These are phyloP conservation scores for Blastobasis adustella DNA, from an alignment of 2,888 invertebrate genomes.

Conservation along the genomic window DNA sequence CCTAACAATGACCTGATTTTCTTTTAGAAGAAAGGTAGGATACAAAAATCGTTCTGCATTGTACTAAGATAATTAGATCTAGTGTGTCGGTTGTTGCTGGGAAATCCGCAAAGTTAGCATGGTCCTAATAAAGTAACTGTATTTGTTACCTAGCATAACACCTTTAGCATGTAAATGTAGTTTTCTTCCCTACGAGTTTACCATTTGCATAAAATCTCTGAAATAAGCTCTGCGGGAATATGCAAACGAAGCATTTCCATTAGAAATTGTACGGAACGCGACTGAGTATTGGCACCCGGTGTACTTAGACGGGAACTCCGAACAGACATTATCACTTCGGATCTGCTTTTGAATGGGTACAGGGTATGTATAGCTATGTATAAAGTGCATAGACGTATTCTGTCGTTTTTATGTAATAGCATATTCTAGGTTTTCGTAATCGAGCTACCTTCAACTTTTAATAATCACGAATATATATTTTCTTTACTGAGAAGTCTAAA, in stretches of 20 bases:
- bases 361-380: too few relatives aligned
- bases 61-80: too few relatives aligned
- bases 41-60: too few relatives aligned
- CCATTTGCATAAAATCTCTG: constrained; percentile 19
- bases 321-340: background rate
- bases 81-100: too few relatives aligned
- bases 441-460: too few relatives aligned
- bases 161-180: constrained; percentile 3
- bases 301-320: background rate
- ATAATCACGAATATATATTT: too few relatives aligned
- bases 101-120: too few relatives aligned
- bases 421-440: too few relatives aligned
- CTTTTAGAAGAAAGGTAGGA: too few relatives aligned
- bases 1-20: too few relatives aligned
- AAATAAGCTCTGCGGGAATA: constrained; percentile 18
- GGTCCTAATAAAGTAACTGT: background rate
- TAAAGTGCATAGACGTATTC: background rate
- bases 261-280: constrained; percentile 18
- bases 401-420: too few relatives aligned
- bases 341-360: background rate
- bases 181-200: constrained; percentile 8
- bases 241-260: constrained; percentile 32
- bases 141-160: constrained; percentile 7
- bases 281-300: background rate
- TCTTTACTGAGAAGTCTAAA: too few relatives aligned